These are phyloP conservation scores for Cerastis rubricosa DNA, from an alignment of 2,888 invertebrate species.

Conservation along the genomic window DNA sequence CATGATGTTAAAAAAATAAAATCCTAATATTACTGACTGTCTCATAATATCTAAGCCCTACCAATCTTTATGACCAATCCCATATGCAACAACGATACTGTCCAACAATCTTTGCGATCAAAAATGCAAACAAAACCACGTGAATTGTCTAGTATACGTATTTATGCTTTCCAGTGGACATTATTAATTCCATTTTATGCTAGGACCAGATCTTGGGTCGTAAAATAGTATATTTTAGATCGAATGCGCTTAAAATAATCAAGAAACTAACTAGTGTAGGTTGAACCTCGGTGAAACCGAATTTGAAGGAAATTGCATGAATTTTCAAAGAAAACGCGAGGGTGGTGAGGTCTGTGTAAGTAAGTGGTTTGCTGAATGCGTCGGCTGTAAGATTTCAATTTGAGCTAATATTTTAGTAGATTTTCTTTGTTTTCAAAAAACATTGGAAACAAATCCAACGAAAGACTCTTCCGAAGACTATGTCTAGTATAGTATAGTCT, in stretches of 20 bases:
- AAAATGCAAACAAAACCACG: constrained; percentile 50
- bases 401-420: constrained; percentile 15
- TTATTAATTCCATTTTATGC: constrained; percentile 62
- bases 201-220: constrained; percentile 50
- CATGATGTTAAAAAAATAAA: background rate
- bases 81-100: constrained; percentile 16
- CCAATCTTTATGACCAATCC: constrained; percentile 19
- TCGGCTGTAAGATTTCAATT: constrained; percentile 37
- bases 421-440: constrained; percentile 24
- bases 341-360: constrained; percentile 16
- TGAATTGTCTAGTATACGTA: constrained; percentile 48
- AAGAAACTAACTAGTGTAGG: constrained; percentile 43
- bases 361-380: constrained; percentile 21
- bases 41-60: constrained; percentile 20
- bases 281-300: constrained; percentile 40
- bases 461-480: background rate
- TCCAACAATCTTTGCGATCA: constrained; percentile 41
- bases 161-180: constrained; percentile 47
- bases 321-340: constrained; percentile 14
- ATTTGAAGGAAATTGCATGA: background rate
- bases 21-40: background rate
- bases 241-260: constrained; percentile 62
- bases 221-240: constrained; percentile 61
- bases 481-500: too few relatives aligned
- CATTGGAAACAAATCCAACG: background rate